Base-by-base conservation (phyloP, 1,140 invertebrate species). In the Zaprionus kolodkinae region DNA sequence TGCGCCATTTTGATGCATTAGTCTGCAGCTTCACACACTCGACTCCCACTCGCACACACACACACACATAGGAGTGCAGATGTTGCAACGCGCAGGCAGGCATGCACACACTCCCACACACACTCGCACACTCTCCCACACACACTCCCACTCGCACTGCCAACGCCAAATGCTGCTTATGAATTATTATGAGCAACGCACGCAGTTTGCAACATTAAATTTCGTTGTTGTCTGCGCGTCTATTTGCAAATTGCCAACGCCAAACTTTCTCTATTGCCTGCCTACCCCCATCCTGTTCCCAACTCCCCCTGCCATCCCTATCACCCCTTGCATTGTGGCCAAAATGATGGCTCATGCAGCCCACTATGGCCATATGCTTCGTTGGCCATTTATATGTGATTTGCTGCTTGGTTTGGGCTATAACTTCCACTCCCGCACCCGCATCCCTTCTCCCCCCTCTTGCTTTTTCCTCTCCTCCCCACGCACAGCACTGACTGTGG, bases 141-240 rank as follows among this genome's bases (percentile, higher is more conserved):
- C 35, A 52, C 36, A 55, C 25, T 17, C 65, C 11, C 36, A n/a
- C 40, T 33, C 25, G 30, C 88, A 77, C 74, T 87, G 84, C 80
- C 81, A 84, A 55, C 35, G 71, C 84, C 78, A 69, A 90, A 85
- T 89, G 86, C 89, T 81, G 85, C 85, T 89, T 90, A 89, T 89
- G 85, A 89, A 89, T 89, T 89, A 89, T 89, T 89, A 89, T 89
- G 81, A 89, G 86, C 78, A 75, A 85, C 75, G 81, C 72, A 89
- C 86, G 85, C 86, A 79, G 85, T 88, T 81, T 85, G 81, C 80
- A 80, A 89, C 86, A 85, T 89, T 89, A 85, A 85, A 89, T 84
- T 86, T 82, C 79, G 83, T 83, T 88, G 84, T 71, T 88, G 74
- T 80, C 78, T 77, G 83, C 60, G 57, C 83, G 75, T 75, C 74